Evolutionary conservation across 2,888 invertebrate species (phyloP).

Genomic region (Ectemnius cavifrons): DNA sequence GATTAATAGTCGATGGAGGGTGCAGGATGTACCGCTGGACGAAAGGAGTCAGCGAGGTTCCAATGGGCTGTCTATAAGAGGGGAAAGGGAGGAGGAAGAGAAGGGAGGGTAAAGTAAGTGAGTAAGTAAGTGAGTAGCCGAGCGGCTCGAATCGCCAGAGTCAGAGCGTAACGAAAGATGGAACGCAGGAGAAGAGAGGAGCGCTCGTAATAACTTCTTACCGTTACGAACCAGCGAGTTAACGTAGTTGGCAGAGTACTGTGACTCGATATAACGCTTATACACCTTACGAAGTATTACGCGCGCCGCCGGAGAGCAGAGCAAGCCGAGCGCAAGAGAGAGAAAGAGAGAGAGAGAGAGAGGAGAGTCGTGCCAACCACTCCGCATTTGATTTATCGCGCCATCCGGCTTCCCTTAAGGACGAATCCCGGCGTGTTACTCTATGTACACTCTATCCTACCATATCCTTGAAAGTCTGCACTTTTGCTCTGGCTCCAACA

Average conservation of each 20-base stretch:
- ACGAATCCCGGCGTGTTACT: constrained; percentile 8
- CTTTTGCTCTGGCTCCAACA: too few relatives aligned
- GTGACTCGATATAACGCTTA: constrained; percentile 33
- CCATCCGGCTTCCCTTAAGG: constrained; percentile 53
- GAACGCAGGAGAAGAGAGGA: not conserved
- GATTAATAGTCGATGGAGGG: too few relatives aligned
- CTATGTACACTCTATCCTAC: too few relatives aligned
- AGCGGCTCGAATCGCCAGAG: constrained; percentile 10
- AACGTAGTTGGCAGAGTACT: constrained; percentile 56
- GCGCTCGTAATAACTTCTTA: constrained; percentile 29
- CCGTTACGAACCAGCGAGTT: constrained; percentile 53
- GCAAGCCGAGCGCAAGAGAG: constrained; percentile 8
- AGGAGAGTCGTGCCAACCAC: constrained; percentile 57
- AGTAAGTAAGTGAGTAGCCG: too few relatives aligned
- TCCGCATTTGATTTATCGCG: constrained; percentile 58
- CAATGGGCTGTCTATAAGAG: too few relatives aligned
- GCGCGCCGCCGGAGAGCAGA: constrained; percentile 36
- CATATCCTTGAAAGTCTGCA: too few relatives aligned
- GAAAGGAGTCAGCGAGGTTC: too few relatives aligned
- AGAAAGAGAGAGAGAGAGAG: too few relatives aligned
- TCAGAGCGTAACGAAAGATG: constrained; percentile 7
- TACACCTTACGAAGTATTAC: constrained; percentile 59
- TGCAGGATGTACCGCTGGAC: too few relatives aligned
- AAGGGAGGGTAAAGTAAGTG: too few relatives aligned
- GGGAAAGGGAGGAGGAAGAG: too few relatives aligned